Evolutionary conservation across 2,888 invertebrate species (phyloP).

Genomic region (Thymelicus acteon): DNA sequence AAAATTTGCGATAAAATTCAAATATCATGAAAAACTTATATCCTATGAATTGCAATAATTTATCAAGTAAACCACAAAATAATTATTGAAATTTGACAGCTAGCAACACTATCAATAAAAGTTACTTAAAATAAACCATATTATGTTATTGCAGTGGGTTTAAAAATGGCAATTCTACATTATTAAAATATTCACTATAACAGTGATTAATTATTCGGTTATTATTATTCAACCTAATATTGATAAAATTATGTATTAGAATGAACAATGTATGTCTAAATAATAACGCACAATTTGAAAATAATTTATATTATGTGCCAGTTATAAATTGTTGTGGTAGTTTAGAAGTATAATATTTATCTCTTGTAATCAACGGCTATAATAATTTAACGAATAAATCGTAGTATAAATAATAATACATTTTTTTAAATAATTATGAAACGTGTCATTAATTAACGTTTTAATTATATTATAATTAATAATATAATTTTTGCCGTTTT

Average conservation of each 20-base stretch:
- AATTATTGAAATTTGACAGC: no score
- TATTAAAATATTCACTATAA: neutral
- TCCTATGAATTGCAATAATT: no score
- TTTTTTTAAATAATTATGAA: conserved; percentile 37
- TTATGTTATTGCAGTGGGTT: neutral
- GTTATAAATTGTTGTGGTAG: conserved; percentile 28
- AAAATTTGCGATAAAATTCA: no score
- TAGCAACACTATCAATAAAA: no score
- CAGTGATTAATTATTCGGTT: no score
- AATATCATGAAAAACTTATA: no score
- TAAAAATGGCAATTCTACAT: conserved; percentile 28
- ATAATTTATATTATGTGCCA: conserved; percentile 44
- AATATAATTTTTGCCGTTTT: conserved; percentile 53
- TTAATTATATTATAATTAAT: conserved; percentile 45
- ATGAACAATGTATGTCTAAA: conserved; percentile 23
- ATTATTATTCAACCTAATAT: no score
- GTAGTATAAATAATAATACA: conserved; percentile 36
- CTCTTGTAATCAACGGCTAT: conserved; percentile 30
- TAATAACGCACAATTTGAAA: conserved; percentile 39
- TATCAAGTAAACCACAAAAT: no score
- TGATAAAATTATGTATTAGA: neutral
- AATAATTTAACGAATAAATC: no score
- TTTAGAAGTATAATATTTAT: conserved; percentile 15
- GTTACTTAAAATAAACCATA: no score
- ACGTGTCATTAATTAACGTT: conserved; percentile 41